Conservation (phyloP, 2,888 invertebrate genomes). For the Cybosia mesomella region DNA sequence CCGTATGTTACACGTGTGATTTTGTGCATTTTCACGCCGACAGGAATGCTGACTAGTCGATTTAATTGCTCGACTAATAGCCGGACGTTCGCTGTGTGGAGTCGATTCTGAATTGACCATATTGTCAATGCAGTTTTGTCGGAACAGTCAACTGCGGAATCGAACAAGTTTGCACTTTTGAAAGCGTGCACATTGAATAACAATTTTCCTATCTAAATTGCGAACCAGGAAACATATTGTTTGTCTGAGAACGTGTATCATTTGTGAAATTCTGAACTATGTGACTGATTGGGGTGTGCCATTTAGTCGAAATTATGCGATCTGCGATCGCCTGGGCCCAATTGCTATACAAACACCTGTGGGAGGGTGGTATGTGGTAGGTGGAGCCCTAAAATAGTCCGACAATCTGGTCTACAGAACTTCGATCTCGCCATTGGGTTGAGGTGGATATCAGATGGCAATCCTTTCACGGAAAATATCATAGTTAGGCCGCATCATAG, state of each 20-base stretch:
- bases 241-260: not conserved
- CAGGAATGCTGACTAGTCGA: slow-evolving; percentile 30
- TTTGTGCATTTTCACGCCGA: slow-evolving; percentile 33
- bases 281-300: not conserved
- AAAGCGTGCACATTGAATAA: not conserved
- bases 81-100: slow-evolving; percentile 12
- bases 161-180: slow-evolving; percentile 6
- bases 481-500: too few relatives aligned
- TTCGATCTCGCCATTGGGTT: too few relatives aligned
- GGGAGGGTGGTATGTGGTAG: too few relatives aligned
- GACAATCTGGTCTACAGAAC: too few relatives aligned
- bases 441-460: too few relatives aligned
- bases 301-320: too few relatives aligned
- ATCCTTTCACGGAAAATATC: too few relatives aligned
- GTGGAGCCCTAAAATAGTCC: too few relatives aligned
- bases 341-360: too few relatives aligned
- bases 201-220: not conserved
- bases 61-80: slow-evolving; percentile 27
- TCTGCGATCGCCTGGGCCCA: too few relatives aligned
- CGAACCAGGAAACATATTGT: not conserved
- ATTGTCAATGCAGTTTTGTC: slow-evolving; percentile 11
- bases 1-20: slow-evolving; percentile 3
- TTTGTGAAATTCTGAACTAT: not conserved
- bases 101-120: slow-evolving; percentile 8
- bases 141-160: not conserved